These are phyloP conservation scores for Coendou prehensilis DNA, from an alignment of 2,797 vertebrate genomes.

Conservation along the genomic window DNA sequence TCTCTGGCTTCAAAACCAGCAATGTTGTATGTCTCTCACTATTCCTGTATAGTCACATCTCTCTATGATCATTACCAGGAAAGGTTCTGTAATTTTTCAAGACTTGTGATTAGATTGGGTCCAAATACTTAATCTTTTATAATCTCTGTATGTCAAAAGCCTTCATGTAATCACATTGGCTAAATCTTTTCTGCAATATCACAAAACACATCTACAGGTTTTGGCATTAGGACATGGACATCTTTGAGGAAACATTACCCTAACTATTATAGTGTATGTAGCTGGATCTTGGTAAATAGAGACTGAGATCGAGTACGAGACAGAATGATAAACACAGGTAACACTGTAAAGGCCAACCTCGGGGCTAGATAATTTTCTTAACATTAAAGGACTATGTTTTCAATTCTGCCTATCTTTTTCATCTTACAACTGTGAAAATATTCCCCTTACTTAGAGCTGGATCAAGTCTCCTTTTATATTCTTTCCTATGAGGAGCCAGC, in stretches of 20 bases:
- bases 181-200: background rate
- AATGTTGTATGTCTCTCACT: background rate
- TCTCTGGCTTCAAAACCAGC: background rate
- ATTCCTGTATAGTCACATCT: background rate
- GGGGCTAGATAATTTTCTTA: constrained; percentile 29
- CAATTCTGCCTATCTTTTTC: background rate
- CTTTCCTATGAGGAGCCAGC: background rate
- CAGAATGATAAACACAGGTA: background rate
- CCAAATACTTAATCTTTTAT: background rate
- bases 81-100: background rate
- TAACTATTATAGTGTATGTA: background rate
- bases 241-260: background rate
- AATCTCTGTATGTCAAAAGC: background rate
- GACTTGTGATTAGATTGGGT: background rate
- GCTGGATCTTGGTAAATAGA: background rate
- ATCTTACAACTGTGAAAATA: constrained; percentile 37
- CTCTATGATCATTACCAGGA: background rate
- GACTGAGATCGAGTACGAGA: background rate
- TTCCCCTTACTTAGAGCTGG: background rate
- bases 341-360: background rate
- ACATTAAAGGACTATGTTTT: constrained; percentile 37
- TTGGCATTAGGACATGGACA: background rate
- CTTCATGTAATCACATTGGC: background rate
- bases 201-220: background rate
- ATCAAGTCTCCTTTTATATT: background rate